These are phyloP conservation scores for Mallotus villosus DNA, from an alignment of 2,797 vertebrate genomes.

Conservation along the genomic window DNA sequence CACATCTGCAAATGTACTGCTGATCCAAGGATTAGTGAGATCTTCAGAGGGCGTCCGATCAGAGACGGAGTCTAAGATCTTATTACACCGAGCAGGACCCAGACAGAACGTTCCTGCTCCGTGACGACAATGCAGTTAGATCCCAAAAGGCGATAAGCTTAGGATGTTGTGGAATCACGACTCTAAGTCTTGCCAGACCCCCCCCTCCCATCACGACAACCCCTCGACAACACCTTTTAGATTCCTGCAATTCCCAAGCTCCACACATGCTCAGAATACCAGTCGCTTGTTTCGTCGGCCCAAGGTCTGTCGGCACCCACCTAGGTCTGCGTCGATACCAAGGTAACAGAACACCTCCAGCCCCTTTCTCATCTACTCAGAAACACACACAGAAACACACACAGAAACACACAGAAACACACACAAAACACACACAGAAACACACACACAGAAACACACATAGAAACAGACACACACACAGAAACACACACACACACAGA, in stretches of 20 bases:
- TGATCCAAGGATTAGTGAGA: constrained; percentile 32
- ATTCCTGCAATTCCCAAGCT: constrained; percentile 22
- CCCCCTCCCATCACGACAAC: too few relatives aligned
- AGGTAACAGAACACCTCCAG: constrained; percentile 34
- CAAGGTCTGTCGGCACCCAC: constrained; percentile 59
- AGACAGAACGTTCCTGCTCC: too few relatives aligned
- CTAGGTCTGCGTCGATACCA: constrained; percentile 61
- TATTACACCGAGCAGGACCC: not conserved
- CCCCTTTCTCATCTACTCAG: not conserved
- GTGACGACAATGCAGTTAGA: not conserved
- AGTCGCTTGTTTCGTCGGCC: constrained; percentile 49
- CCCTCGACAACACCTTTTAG: too few relatives aligned
- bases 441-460: too few relatives aligned
- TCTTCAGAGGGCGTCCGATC: constrained; percentile 11
- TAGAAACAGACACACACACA: not conserved
- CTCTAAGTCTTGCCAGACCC: constrained; percentile 7
- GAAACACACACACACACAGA: not conserved
- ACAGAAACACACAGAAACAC: not conserved
- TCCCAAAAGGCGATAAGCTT: not conserved
- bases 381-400: too few relatives aligned
- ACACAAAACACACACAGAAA: too few relatives aligned
- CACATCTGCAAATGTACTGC: constrained; percentile 23
- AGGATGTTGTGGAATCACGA: constrained; percentile 1
- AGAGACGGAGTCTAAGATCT: constrained; percentile 3
- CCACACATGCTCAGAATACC: constrained; percentile 55